Percentiles rank a stretch among this genome's conserved stretches.
These are phyloP conservation scores for Plagiodera versicolora DNA, from an alignment of 2,888 invertebrate genomes.

Conservation along the genomic window DNA sequence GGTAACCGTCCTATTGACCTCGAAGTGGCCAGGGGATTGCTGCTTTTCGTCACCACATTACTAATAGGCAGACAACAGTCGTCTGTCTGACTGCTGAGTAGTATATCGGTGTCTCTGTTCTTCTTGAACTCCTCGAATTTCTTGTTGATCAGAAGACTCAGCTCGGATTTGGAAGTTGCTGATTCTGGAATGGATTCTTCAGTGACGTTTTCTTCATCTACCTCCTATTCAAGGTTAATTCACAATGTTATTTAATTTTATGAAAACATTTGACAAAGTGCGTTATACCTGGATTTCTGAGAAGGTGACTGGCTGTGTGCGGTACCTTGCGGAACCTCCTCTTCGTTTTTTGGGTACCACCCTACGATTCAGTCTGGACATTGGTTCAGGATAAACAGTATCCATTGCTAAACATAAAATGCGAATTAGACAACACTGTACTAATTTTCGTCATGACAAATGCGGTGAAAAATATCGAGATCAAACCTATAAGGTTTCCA, in stretches of 20 bases:
- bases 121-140: slow-evolving; percentile 63
- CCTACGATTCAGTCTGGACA: slow-evolving; percentile 63
- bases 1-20: slow-evolving; percentile 45
- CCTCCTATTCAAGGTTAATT: slow-evolving; percentile 59
- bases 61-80: slow-evolving; percentile 20
- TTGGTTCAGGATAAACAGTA: slow-evolving; percentile 70
- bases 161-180: slow-evolving; percentile 58
- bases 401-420: slow-evolving; percentile 59
- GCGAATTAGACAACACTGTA: background rate
- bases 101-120: slow-evolving; percentile 49
- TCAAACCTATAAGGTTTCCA: background rate
- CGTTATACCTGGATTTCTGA: slow-evolving; percentile 68
- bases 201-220: slow-evolving; percentile 66
- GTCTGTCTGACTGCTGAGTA: slow-evolving; percentile 31
- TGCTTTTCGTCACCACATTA: slow-evolving; percentile 15
- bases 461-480: background rate
- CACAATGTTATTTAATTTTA: background rate
- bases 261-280: too few relatives aligned
- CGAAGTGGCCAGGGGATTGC: slow-evolving; percentile 35
- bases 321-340: slow-evolving; percentile 58
- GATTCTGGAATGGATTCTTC: slow-evolving; percentile 51
- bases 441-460: background rate
- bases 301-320: slow-evolving; percentile 75
- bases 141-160: slow-evolving; percentile 52
- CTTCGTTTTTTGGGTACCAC: slow-evolving; percentile 61